phyloP scores from a whole-genome alignment of 2,888 invertebrate species.

The Drosophila siamana region DNA sequence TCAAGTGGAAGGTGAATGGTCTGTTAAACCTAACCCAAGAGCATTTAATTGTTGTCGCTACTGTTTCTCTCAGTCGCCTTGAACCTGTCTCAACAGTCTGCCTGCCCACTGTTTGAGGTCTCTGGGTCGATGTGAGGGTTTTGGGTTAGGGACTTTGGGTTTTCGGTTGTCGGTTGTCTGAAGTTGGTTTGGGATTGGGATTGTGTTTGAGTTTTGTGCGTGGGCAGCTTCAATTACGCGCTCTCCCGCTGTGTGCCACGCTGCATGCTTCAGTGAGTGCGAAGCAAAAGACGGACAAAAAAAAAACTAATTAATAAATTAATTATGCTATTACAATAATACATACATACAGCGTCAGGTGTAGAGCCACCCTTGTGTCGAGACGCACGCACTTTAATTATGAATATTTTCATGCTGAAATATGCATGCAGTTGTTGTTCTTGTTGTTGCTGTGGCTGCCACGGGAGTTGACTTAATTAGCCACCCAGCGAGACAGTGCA shows the following conservation, averaged over 20 bases:
- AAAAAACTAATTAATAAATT: conserved; percentile 82
- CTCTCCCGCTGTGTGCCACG: conserved; percentile 52
- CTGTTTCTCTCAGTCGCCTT: conserved; percentile 61
- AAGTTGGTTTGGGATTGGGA: neutral
- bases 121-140: conserved; percentile 1
- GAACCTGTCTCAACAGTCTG: conserved; percentile 51
- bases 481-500: conserved; percentile 61
- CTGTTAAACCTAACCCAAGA: conserved; percentile 15
- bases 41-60: conserved; percentile 74
- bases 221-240: conserved; percentile 75
- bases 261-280: conserved; percentile 58
- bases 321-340: conserved; percentile 80
- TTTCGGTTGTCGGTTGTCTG: no score
- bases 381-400: conserved; percentile 76
- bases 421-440: conserved; percentile 64
- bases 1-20: conserved; percentile 14
- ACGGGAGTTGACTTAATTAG: conserved; percentile 79
- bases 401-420: conserved; percentile 78
- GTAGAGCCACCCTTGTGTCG: conserved; percentile 16
- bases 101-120: conserved; percentile 1
- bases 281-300: conserved; percentile 28
- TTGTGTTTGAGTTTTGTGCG: conserved; percentile 47
- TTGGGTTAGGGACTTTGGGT: conserved; percentile 1
- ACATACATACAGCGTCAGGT: conserved; percentile 27
- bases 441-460: conserved; percentile 55